phyloP scores from a whole-genome alignment of 2,888 invertebrate species.

The Romanomermis culicivorax region DNA sequence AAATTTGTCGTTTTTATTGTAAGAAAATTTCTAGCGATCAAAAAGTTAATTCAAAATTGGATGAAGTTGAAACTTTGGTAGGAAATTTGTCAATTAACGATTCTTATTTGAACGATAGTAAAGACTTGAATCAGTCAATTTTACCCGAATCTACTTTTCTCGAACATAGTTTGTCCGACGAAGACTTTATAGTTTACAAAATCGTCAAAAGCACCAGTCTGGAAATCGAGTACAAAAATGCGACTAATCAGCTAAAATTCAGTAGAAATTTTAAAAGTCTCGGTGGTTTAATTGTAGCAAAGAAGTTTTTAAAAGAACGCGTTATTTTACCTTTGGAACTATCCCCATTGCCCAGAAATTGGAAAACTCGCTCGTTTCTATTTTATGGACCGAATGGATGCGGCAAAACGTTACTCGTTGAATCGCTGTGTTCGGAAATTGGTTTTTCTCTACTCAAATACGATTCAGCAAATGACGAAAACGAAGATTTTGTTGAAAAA shows the following conservation, averaged over 20 bases:
- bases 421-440: background rate
- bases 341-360: too few relatives aligned
- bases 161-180: background rate
- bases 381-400: conserved; percentile 1
- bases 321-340: too few relatives aligned
- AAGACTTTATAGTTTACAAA: background rate
- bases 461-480: background rate
- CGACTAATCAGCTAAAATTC: background rate
- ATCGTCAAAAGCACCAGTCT: background rate
- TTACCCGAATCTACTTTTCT: background rate
- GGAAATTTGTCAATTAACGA: background rate
- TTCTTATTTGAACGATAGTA: background rate
- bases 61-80: background rate
- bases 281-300: background rate
- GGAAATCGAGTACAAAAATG: background rate
- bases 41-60: background rate
- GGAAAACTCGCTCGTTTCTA: background rate
- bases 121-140: background rate
- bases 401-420: background rate
- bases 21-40: background rate
- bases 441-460: background rate
- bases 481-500: background rate
- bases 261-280: background rate
- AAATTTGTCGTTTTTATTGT: background rate
- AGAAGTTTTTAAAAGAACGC: background rate